Percentiles rank a stretch among this genome's conserved stretches.
These are phyloP conservation scores for Epizoanthus rinbou DNA, from an alignment of 92 coral and sea anemone species.

Conservation along the genomic window DNA sequence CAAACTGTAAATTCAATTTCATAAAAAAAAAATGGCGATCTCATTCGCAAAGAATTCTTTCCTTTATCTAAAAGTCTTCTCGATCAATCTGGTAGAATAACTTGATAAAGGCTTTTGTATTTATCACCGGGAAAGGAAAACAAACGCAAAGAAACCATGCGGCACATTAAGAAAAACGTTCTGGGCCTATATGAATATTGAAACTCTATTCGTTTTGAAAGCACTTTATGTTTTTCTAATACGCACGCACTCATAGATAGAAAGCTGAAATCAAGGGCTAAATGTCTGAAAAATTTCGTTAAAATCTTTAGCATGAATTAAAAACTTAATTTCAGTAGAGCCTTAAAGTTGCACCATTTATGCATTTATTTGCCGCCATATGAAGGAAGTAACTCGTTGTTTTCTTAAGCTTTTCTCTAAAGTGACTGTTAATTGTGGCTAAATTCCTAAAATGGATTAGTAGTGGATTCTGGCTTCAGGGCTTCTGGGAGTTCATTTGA, in stretches of 20 bases:
- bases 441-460: background rate
- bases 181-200: background rate
- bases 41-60: background rate
- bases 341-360: too few species aligned
- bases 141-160: background rate
- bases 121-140: background rate
- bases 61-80: background rate
- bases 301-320: too few species aligned
- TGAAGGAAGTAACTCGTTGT: background rate
- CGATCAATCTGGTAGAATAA: background rate
- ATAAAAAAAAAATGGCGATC: background rate
- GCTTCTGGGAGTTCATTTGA: background rate
- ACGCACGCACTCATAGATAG: too few species aligned
- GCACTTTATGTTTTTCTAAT: background rate
- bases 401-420: background rate
- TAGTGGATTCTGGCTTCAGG: background rate
- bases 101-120: background rate
- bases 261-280: too few species aligned
- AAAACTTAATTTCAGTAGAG: too few species aligned
- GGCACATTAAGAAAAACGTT: background rate
- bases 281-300: too few species aligned
- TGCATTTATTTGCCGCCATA: background rate
- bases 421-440: background rate
- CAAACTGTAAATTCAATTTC: background rate
- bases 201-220: background rate